phyloP scores from a whole-genome alignment of 2,113 vertebrate genomes.

The Struthidea cinerea region DNA sequence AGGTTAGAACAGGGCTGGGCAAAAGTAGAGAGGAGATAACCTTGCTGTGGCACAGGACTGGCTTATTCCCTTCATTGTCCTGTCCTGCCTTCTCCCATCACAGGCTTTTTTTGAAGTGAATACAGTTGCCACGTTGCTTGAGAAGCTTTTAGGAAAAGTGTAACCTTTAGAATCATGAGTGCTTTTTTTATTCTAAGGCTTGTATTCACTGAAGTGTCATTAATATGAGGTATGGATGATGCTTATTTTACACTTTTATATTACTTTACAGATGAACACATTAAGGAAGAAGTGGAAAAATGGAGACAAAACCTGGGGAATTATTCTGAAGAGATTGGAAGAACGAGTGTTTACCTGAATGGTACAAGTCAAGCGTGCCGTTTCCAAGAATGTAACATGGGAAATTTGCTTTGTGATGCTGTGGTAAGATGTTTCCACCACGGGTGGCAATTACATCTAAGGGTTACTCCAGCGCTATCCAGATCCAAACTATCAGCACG shows the following conservation, averaged over 20 bases:
- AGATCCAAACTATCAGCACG: not conserved
- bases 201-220: not conserved
- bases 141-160: not conserved
- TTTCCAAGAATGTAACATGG: conserved; percentile 89
- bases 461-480: not conserved
- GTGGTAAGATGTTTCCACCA: conserved; percentile 71
- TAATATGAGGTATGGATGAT: not conserved
- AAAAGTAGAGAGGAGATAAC: not conserved
- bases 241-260: not conserved
- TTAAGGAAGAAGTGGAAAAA: conserved; percentile 79
- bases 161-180: not conserved
- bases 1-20: not conserved
- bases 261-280: conserved; percentile 67
- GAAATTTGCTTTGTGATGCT: conserved; percentile 92
- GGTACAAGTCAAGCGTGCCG: conserved; percentile 83
- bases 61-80: not conserved
- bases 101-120: not conserved
- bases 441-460: not conserved
- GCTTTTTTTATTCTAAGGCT: not conserved
- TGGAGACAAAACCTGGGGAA: conserved; percentile 80
- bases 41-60: not conserved
- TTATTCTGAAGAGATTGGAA: conserved; percentile 78
- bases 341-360: conserved; percentile 86
- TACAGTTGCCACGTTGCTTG: not conserved
- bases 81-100: not conserved